Percentiles rank a stretch among this genome's conserved stretches.
phyloP scores from a whole-genome alignment of 2,888 invertebrate genomes.

The Callimorpha dominula region DNA sequence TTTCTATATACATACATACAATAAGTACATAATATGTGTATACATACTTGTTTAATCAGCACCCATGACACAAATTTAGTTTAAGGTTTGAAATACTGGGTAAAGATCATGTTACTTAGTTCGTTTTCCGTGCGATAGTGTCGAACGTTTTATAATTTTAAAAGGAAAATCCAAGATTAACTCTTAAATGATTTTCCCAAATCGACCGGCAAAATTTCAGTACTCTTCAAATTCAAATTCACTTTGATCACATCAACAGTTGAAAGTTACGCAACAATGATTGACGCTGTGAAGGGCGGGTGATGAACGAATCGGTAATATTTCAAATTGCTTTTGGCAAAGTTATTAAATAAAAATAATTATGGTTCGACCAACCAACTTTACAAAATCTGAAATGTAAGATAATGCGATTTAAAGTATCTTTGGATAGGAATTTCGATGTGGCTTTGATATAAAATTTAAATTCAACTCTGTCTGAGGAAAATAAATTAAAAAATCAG shows the following conservation, averaged over 20 bases:
- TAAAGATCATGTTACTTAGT: neutral
- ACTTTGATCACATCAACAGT: constrained; percentile 24
- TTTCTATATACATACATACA: no score
- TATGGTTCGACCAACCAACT: neutral
- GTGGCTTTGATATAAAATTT: constrained; percentile 14
- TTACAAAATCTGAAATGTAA: constrained; percentile 9
- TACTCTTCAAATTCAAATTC: constrained; percentile 1
- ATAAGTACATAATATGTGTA: neutral
- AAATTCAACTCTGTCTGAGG: neutral
- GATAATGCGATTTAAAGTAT: constrained; percentile 13
- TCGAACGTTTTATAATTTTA: neutral
- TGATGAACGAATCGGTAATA: constrained; percentile 9
- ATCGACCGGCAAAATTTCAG: neutral
- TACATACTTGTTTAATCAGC: neutral
- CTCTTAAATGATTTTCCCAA: neutral
- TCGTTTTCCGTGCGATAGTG: neutral
- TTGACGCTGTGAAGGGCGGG: constrained; percentile 25
- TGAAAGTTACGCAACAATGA: constrained; percentile 33
- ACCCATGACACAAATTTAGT: neutral
- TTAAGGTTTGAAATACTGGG: neutral
- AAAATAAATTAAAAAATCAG: neutral
- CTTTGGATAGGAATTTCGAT: constrained; percentile 9
- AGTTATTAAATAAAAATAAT: constrained; percentile 14
- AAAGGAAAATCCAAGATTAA: neutral
- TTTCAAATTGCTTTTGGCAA: constrained; percentile 12